phyloP scores from a whole-genome alignment of 2,113 vertebrate genomes.

The Pomatorhinus ruficollis region DNA sequence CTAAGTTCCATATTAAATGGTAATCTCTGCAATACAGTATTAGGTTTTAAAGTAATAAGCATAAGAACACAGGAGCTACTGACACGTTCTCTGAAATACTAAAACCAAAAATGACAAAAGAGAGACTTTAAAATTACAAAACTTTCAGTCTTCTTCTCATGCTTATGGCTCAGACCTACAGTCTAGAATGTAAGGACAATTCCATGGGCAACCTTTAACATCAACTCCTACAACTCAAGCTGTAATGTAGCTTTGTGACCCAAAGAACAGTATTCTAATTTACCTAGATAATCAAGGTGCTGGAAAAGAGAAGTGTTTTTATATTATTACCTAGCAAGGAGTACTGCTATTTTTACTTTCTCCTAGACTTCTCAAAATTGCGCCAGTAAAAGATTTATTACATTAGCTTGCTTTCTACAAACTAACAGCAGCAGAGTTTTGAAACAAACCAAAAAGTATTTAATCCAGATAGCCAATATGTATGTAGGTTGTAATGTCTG shows the following conservation, averaged over 20 bases:
- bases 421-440: neutral
- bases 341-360: neutral
- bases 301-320: neutral
- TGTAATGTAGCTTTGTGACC: neutral
- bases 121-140: accelerated
- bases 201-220: neutral
- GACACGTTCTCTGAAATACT: neutral
- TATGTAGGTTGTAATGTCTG: neutral
- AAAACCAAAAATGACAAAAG: neutral
- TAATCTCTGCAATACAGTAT: neutral
- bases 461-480: neutral
- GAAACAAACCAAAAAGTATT: neutral
- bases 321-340: neutral
- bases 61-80: neutral
- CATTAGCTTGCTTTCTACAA: neutral
- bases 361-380: neutral
- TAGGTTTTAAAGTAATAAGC: neutral
- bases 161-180: neutral
- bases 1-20: neutral
- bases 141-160: neutral
- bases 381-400: neutral
- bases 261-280: neutral
- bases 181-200: neutral
- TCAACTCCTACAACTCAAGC: neutral
- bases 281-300: neutral